These are phyloP conservation scores for Achroia grisella DNA, from an alignment of 1,140 invertebrate species.

Conservation along the genomic window DNA sequence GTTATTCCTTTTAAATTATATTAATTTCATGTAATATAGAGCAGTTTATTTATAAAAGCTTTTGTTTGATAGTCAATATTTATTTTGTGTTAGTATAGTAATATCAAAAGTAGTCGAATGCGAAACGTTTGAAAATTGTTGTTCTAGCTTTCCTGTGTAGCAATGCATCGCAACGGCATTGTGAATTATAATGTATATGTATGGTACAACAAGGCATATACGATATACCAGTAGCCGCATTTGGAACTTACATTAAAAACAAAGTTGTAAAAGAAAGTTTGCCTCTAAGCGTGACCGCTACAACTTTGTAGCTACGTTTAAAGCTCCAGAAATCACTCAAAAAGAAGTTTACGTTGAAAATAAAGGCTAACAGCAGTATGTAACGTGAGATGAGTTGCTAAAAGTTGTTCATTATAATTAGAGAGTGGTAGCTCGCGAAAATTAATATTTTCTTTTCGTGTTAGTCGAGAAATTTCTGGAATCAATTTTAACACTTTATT, in stretches of 20 bases:
- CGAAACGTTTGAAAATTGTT: too few species aligned
- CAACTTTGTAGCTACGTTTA: constrained; percentile 8
- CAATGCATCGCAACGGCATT: too few species aligned
- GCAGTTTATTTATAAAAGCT: too few species aligned
- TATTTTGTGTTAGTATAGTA: too few species aligned
- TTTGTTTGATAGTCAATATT: too few species aligned
- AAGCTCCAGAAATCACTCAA: constrained; percentile 6
- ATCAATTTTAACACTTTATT: neutral
- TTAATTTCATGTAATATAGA: too few species aligned
- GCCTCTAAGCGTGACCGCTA: neutral
- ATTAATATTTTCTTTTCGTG: neutral
- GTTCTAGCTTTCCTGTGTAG: too few species aligned
- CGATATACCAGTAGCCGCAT: constrained; percentile 3
- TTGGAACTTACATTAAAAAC: constrained; percentile 6
- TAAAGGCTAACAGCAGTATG: constrained; percentile 4
- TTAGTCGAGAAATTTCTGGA: neutral
- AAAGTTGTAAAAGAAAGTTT: constrained; percentile 7
- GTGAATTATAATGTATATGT: too few species aligned
- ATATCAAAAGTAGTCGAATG: too few species aligned
- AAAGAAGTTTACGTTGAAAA: constrained; percentile 9
- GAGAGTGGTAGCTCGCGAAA: neutral
- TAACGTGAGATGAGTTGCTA: constrained; percentile 7
- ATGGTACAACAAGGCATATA: too few species aligned
- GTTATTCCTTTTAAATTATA: too few species aligned
- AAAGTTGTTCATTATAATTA: constrained; percentile 11